Percentiles rank a stretch among this genome's conserved stretches.
Evolutionary conservation across 2,888 invertebrate genomes (phyloP).

Genomic region (Ceraclea dissimilis): DNA sequence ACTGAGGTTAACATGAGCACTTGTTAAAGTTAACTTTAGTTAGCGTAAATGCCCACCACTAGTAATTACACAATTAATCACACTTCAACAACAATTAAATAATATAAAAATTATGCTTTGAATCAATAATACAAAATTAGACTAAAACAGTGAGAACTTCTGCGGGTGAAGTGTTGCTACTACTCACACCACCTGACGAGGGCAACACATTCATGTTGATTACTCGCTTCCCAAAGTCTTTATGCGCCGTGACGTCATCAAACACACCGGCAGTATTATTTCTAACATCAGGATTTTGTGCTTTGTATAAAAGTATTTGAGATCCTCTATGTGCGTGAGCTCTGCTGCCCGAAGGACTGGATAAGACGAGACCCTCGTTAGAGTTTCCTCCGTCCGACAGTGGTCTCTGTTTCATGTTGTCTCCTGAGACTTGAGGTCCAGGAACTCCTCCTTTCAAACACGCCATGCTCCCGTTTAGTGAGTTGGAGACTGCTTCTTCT

Average conservation of each 20-base stretch:
- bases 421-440: conserved; percentile 41
- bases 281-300: conserved; percentile 76
- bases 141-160: conserved; percentile 26
- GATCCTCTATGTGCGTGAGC: conserved; percentile 44
- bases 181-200: conserved; percentile 9
- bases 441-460: conserved; percentile 37
- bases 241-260: conserved; percentile 50
- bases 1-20: too few species aligned
- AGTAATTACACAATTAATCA: too few species aligned
- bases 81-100: too few species aligned
- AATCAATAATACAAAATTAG: conserved; percentile 5
- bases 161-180: conserved; percentile 19
- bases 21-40: too few species aligned
- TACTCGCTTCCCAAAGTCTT: conserved; percentile 72
- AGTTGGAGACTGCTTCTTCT: conserved; percentile 45
- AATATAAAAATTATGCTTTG: too few species aligned
- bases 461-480: conserved; percentile 46
- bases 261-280: conserved; percentile 70
- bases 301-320: conserved; percentile 69
- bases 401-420: conserved; percentile 21
- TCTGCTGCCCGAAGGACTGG: conserved; percentile 29
- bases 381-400: conserved; percentile 25
- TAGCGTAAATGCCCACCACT: too few species aligned
- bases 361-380: conserved; percentile 25
- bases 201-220: conserved; percentile 40